Evolutionary conservation across 2,113 vertebrate species (phyloP).

Genomic region (Lophochroa leadbeateri): DNA sequence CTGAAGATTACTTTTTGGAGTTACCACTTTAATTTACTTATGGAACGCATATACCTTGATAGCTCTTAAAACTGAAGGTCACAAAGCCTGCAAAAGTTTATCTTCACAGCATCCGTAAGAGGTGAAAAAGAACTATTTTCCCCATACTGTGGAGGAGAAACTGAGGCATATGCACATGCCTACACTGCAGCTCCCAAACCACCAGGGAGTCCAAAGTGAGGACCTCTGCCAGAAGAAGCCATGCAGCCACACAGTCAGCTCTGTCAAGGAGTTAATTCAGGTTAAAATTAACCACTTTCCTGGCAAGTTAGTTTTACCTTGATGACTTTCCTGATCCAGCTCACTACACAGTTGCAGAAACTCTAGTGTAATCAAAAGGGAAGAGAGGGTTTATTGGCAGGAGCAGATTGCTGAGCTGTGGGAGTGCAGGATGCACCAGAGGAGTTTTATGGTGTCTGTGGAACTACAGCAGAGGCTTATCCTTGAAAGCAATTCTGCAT

Average conservation of each 20-base stretch:
- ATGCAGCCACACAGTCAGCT: accelerated
- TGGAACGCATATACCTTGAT: neutral
- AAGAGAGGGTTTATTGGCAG: neutral
- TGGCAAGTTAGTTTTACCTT: neutral
- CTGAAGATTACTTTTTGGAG: neutral
- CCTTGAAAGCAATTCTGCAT: neutral
- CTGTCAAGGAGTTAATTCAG: neutral
- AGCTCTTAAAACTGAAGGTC: neutral
- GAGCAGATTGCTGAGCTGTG: neutral
- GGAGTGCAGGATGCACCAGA: neutral
- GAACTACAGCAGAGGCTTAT: neutral
- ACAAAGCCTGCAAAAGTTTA: neutral
- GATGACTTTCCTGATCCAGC: neutral
- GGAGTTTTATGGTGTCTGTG: neutral
- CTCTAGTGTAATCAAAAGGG: neutral
- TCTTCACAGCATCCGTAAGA: neutral
- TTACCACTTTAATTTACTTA: neutral
- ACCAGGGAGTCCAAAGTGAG: neutral
- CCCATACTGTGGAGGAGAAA: neutral
- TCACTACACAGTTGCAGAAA: neutral
- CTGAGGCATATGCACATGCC: too few species aligned
- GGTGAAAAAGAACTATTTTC: neutral
- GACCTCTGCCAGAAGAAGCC: neutral
- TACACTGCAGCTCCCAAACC: neutral
- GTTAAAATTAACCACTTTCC: conserved; percentile 4